Base-by-base conservation (phyloP, 2,888 invertebrate genomes). In the Nysson spinosus region DNA sequence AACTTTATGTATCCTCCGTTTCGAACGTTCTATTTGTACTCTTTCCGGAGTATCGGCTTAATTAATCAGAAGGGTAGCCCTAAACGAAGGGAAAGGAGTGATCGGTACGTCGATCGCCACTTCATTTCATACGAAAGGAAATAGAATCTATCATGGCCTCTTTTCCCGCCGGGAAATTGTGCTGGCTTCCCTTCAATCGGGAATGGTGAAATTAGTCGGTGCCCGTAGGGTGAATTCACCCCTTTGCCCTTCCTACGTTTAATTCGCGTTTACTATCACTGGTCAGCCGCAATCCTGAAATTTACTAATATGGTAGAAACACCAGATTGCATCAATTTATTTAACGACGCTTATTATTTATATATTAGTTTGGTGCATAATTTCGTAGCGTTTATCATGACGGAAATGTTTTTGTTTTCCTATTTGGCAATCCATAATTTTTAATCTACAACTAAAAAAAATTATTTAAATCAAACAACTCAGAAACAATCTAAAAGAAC, bases 171-270 rank as follows among this genome's bases (percentile, higher is more conserved):
- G 50, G 69, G 69, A 74, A 79, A 77, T 67, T 68, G 69, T 46
- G 60, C 50, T 66, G 69, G 51, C 60, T 62, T 61, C 54, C 55
- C 73, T 75, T 72, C 76, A 73, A 82, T 81, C 78, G 73, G 69
- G 62, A 72, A 70, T 52, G 71, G 58, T 46, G 73, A 77, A 79
- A 81, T 81, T 81, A 80, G 75, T 79, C 69, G 63, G 68, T 65
- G 64, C 73, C 75, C 69, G 30, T 5, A 57, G 47, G 71, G 9
- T 35, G 40, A 14, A 35, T 7, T 28, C 22, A n/a, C n/a, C 11
- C 26, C 24, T 24, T 7, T 6, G 17, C 6, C n/a, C 7, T 19
- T 24, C 39, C 12, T 30, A 43, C 34, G 12, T 11, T 35, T 40
- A 39, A 7, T 2, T n/a, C n/a, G n/a, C n/a, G n/a, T n/a, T n/a